Base-by-base conservation (phyloP, 2,888 invertebrate genomes). In the Tetragonisca angustula region DNA sequence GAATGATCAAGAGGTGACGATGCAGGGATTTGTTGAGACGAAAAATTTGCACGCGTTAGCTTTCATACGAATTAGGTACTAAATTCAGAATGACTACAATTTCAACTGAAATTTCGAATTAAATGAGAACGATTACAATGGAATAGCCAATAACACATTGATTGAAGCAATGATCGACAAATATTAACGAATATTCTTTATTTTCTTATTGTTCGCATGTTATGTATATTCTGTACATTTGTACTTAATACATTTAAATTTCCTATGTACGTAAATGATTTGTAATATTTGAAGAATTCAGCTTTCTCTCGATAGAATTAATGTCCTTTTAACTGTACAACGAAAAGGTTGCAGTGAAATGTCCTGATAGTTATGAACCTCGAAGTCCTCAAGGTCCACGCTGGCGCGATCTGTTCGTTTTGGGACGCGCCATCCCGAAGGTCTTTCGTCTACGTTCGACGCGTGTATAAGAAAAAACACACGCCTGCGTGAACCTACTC, bases 381-480 rank as follows among this genome's bases (percentile, higher is more conserved):
- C 9, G 43, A 43, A 49, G 76, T 61, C 27, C 68, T 76, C 52
- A 71, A 67, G 54, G 71, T 54, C 56, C 24, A 17, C 4, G 9
- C 43, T 9, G 65, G 27, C 54, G 24, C 54, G 54, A 54, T 17
- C 32, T 43, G 67, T 76, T 81, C 75, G 43, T 75, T 75, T 71
- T 68, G 43, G 81, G 73, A 49, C 67, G 62, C 68, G 19, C 49
- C 71, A 49, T 54, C 67, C 19, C 64, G 64, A 79, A 76, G 64
- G 72, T 70, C 36, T 64, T 76, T 81, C 76, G 75, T 54, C 75
- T 71, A 32, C 56, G 68, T 76, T 78, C 82, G 73, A 49, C 71
- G 69, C 69, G 80, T 80, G 68, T 81, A 80, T 74, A 87, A 85
- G 81, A 76, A 81, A 74, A 83, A 85, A 81, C 87, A 79, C 73